Base-by-base conservation (phyloP, 2,113 vertebrate genomes). In the Montifringilla adamsi region DNA sequence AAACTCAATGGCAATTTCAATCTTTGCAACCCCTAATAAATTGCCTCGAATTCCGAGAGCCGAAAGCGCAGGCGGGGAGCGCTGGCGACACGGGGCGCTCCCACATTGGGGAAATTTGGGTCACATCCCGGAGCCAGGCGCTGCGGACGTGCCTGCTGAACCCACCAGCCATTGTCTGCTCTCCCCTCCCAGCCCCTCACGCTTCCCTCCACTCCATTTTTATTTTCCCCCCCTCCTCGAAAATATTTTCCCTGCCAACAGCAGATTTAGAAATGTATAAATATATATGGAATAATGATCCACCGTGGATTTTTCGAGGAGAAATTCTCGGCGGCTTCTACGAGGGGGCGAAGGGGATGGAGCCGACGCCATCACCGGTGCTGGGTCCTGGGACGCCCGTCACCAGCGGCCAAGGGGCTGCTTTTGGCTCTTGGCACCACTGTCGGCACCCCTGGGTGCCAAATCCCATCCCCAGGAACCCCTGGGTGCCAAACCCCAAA, bases 151-250 rank as follows among this genome's bases (percentile, higher is more conserved):
- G 70, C 70, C 70, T 82, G 77, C 84, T 22, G 10, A 50, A 72
- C 73, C 84, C 89, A 73, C 77, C 75, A 62, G 68, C 93, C 76
- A 90, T 86, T 86, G 84, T 91, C 67, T 92, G 93, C 84, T 85
- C 84, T 74, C 43, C 68, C 85, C 89, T 64, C 37, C 59, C 6
- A 27, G 17, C 82, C 60, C 81, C 55, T 80, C 20, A 2, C 55
- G 2, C 66, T 64, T n/a, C 73, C 83, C 83, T 58, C 12, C 1
- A 46, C 90, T 74, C 79, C 49, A 53, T 83, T 94, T 95, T 76
- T 56, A 55, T 55, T 50, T 30, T 1, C 0, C 22, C 37, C 59
- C 26, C 23, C 10, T 7, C 52, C n/a, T 28, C 4, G 1, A 63
- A 93, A 86, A 91, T 26, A 58, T 69, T 60, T 47, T 39, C 62